A percentile compares a stretch with the other conserved stretches of the same genome.
phyloP scores from a whole-genome alignment of 2,888 invertebrate species.

The Lottia scabra region DNA sequence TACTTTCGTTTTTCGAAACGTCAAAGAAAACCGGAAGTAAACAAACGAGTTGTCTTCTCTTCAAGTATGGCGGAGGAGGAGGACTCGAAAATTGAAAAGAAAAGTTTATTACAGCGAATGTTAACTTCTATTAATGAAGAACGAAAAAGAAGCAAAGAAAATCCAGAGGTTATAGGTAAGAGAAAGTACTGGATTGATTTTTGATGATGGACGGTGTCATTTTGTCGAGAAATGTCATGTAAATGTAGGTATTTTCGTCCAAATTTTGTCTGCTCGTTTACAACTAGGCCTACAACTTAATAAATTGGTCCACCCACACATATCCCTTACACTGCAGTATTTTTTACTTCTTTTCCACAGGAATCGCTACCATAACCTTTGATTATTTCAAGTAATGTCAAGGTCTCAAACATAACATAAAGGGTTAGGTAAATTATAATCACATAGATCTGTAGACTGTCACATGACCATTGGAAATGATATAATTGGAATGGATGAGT shows the following conservation, averaged over 20 bases:
- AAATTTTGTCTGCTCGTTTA: too few relatives aligned
- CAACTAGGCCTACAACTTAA: too few relatives aligned
- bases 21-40: conserved; percentile 13
- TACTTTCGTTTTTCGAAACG: not conserved
- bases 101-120: conserved; percentile 26
- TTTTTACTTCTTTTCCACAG: too few relatives aligned
- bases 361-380: too few relatives aligned
- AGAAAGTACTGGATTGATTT: too few relatives aligned
- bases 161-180: conserved; percentile 17
- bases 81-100: conserved; percentile 25
- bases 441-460: conserved; percentile 17
- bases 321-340: too few relatives aligned
- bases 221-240: too few relatives aligned
- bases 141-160: conserved; percentile 16
- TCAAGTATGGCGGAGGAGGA: conserved; percentile 51
- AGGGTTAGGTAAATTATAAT: not conserved
- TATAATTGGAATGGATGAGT: not conserved
- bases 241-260: too few relatives aligned
- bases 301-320: too few relatives aligned
- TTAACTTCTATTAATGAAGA: conserved; percentile 23
- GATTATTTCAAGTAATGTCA: too few relatives aligned
- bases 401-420: too few relatives aligned
- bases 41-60: not conserved
- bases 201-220: too few relatives aligned
- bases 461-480: conserved; percentile 12